These are phyloP conservation scores for Phylloscopus trochiloides DNA, from an alignment of 2,113 vertebrate species.

Conservation along the genomic window DNA sequence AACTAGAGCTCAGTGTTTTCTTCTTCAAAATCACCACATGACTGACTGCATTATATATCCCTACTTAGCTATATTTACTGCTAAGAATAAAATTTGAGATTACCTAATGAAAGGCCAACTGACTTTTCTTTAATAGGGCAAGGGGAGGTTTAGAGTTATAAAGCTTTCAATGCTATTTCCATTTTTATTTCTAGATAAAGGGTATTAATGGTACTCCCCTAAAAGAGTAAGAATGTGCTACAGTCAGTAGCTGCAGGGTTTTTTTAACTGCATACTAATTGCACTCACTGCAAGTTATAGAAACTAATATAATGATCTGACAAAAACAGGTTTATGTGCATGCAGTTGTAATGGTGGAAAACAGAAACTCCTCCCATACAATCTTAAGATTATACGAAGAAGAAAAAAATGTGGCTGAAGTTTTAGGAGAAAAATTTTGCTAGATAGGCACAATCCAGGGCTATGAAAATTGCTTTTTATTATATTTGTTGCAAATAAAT, in stretches of 20 bases:
- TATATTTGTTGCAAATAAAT: not conserved
- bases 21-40: not conserved
- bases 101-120: not conserved
- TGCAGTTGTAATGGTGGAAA: not conserved
- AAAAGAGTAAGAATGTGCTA: not conserved
- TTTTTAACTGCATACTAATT: not conserved
- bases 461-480: not conserved
- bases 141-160: not conserved
- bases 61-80: not conserved
- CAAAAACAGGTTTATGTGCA: not conserved
- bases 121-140: not conserved
- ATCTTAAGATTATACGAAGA: not conserved
- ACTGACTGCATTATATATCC: not conserved
- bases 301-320: not conserved
- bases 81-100: not conserved
- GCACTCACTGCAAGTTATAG: not conserved
- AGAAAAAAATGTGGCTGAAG: not conserved
- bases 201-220: not conserved
- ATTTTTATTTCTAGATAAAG: not conserved
- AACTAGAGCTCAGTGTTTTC: not conserved
- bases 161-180: not conserved
- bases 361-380: not conserved
- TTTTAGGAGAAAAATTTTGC: not conserved
- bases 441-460: not conserved
- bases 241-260: rapidly evolving